Conservation (phyloP, 2,113 vertebrate species). For the Microtus montanus region DNA sequence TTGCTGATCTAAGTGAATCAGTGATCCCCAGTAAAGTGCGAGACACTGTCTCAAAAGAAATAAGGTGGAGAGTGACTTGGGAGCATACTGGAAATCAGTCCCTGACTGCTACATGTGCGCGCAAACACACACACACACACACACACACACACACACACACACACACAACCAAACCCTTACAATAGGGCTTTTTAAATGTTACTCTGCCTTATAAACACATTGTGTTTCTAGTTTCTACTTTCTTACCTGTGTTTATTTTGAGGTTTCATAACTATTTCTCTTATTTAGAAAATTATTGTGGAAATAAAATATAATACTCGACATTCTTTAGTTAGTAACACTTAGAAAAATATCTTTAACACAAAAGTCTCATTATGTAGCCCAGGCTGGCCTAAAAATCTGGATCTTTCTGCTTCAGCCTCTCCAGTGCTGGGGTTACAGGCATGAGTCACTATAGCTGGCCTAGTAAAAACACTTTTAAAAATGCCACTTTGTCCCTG, state of each 20-base stretch:
- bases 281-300: slow-evolving; percentile 44
- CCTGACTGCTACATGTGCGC: neutral
- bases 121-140: neutral
- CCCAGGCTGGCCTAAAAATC: neutral
- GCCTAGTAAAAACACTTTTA: neutral
- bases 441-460: neutral
- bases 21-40: neutral
- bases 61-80: neutral
- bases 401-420: neutral
- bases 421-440: neutral
- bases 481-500: neutral
- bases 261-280: slow-evolving; percentile 51
- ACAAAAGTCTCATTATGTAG: neutral
- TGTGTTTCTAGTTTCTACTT: slow-evolving; percentile 53
- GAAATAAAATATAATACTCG: slow-evolving; percentile 51
- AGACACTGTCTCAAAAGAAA: neutral
- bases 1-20: neutral
- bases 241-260: slow-evolving; percentile 53
- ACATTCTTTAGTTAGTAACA: slow-evolving; percentile 57
- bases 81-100: neutral
- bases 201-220: slow-evolving; percentile 5
- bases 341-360: neutral
- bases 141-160: neutral
- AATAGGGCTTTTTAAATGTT: slow-evolving; percentile 23
- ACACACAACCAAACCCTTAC: neutral